A percentile compares a stretch with the other conserved stretches of the same genome.
phyloP scores from a whole-genome alignment of 2,888 invertebrate species.

The Actias luna region DNA sequence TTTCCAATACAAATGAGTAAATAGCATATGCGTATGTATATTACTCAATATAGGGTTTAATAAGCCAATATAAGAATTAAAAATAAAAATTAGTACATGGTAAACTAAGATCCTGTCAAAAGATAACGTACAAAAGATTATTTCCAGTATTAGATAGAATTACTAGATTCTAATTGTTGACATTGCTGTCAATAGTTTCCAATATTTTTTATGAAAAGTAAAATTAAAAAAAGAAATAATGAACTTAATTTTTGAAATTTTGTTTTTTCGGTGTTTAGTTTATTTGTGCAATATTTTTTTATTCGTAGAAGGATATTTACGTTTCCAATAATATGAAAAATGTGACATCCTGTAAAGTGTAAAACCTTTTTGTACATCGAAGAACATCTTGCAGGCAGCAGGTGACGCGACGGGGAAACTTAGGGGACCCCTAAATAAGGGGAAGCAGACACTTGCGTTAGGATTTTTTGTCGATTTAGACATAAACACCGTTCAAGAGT shows the following conservation, averaged over 20 bases:
- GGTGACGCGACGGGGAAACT: slow-evolving; percentile 47
- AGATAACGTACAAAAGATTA: too few species aligned
- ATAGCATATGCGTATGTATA: too few species aligned
- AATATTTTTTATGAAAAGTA: background rate
- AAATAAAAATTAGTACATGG: too few species aligned
- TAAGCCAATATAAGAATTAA: too few species aligned
- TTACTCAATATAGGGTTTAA: too few species aligned
- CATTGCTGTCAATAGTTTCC: too few species aligned
- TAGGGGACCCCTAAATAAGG: slow-evolving; percentile 35
- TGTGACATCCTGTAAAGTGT: slow-evolving; percentile 24
- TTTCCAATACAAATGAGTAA: too few species aligned
- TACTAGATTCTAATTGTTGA: too few species aligned
- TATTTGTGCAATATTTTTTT: background rate
- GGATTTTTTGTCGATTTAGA: slow-evolving; percentile 68
- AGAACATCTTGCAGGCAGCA: slow-evolving; percentile 52
- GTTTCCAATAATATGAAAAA: background rate
- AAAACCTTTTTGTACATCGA: slow-evolving; percentile 49
- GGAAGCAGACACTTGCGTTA: slow-evolving; percentile 36
- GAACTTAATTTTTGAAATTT: background rate
- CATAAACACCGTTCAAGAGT: slow-evolving; percentile 57
- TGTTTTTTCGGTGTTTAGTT: too few species aligned
- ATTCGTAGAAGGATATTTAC: background rate
- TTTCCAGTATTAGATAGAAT: too few species aligned
- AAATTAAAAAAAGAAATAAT: background rate
- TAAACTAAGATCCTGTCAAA: too few species aligned